phyloP scores from a whole-genome alignment of 2,888 invertebrate genomes.

The Eledona agricola region DNA sequence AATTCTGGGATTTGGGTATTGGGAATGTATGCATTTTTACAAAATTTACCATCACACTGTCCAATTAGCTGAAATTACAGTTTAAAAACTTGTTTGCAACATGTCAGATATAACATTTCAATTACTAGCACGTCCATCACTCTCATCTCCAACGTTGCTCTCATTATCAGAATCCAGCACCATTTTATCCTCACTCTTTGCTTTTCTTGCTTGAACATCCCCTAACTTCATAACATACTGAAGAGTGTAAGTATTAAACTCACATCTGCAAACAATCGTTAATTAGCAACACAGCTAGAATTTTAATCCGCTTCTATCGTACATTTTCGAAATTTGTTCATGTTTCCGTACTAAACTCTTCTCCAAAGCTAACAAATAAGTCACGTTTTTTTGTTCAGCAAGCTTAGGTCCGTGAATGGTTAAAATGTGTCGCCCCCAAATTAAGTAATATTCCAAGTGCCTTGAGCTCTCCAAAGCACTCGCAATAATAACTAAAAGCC shows the following conservation, averaged over 20 bases:
- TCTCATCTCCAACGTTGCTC: constrained; percentile 4
- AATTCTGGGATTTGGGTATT: no score
- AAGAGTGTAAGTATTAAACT: constrained; percentile 88
- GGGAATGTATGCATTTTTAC: no score
- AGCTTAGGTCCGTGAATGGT: constrained; percentile 70
- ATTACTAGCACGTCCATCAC: no score
- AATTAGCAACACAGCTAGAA: no score
- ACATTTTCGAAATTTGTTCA: constrained; percentile 86
- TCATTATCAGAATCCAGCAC: constrained; percentile 45
- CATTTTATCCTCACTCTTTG: constrained; percentile 49
- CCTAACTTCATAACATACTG: constrained; percentile 67
- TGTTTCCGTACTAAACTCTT: constrained; percentile 82
- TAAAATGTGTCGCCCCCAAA: constrained; percentile 79
- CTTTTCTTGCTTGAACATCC: constrained; percentile 62
- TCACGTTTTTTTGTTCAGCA: constrained; percentile 67
- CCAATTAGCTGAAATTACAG: no score
- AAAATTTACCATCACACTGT: no score
- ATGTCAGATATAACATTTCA: no score
- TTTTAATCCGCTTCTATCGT: constrained; percentile 63
- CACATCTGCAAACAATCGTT: constrained; percentile 86
- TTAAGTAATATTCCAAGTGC: constrained; percentile 89
- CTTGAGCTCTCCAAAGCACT: constrained; percentile 77
- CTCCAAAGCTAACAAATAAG: constrained; percentile 76
- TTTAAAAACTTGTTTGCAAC: no score
- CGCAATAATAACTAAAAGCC: constrained; percentile 76